Base-by-base conservation (phyloP, 2,888 invertebrate species). In the Thereva unica region DNA sequence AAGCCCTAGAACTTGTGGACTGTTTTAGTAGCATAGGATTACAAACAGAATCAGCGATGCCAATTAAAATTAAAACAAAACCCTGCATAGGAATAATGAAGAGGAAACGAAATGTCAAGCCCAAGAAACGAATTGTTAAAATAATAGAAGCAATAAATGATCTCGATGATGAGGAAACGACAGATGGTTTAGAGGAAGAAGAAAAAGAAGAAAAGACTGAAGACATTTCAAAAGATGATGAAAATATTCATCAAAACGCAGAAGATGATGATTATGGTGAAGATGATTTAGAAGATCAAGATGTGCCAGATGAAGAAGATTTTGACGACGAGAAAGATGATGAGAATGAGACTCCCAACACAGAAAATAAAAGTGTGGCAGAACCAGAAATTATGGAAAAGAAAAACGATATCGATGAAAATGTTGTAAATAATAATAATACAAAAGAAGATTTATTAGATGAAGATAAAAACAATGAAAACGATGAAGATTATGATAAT, bases 1-100 rank as follows among this genome's bases (percentile, higher is more conserved):
- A 88, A 50, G 85, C 90, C 52, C 78, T 94, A 67, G 90, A 92
- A 74, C 87, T 87, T 63, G 84, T 94, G 12, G 92, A 94, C 73
- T 89, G 92, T 63, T 95, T 93, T 78, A 90, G 89, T 67, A 91
- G 91, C 74, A 87, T 95, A 67, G 85, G 88, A 41, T 85, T 94
- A 71, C 91, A 92, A 78, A 92, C 93, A 76, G 87, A 89, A 74
- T 82, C 88, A 12, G 82, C 93, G 68, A 88, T 93, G 4, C 93
- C 93, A 0, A 83, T 93, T 7, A 88, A 85, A 82, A 89, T 94
- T 41, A 91, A 89, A 82, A 92, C 90, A 1, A 92, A 90, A 77
- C 92, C 93, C 1, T 88, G 89, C 56, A 84, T 95, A 69, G 92
- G 90, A 71, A 89, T 94, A 73, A 82, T 95, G 73, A 89, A 88